These are phyloP conservation scores for Glyphotaelius pellucidus DNA, from an alignment of 2,888 invertebrate species.

Conservation along the genomic window DNA sequence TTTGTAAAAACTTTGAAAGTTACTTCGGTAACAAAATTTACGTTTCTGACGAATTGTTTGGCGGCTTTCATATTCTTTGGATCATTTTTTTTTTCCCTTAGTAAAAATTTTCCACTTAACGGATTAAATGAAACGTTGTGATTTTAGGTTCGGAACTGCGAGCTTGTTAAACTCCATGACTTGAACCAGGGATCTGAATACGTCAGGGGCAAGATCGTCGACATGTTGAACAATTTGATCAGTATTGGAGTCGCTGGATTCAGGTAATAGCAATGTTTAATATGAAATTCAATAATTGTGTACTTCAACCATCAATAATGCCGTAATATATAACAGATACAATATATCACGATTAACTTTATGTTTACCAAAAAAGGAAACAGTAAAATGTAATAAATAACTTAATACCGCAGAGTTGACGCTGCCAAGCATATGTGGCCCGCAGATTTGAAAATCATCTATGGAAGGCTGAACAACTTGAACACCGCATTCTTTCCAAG, in stretches of 20 bases:
- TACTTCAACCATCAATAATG: no score
- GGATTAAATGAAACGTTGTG: no score
- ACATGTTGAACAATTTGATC: conserved; percentile 81
- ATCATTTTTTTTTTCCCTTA: not conserved
- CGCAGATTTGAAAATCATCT: conserved; percentile 82
- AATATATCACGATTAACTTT: not conserved
- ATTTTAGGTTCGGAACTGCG: conserved; percentile 81
- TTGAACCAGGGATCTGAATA: conserved; percentile 82
- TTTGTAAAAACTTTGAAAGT: no score
- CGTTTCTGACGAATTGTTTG: no score
- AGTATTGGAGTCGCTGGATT: conserved; percentile 86
- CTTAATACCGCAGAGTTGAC: conserved; percentile 77
- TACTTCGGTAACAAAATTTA: no score
- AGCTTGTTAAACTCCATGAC: conserved; percentile 85
- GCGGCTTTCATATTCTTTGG: no score
- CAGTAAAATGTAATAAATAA: no score
- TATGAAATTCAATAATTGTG: not conserved
- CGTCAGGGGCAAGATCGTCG: conserved; percentile 81
- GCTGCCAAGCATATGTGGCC: conserved; percentile 89
- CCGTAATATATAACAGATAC: no score
- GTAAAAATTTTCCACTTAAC: not conserved
- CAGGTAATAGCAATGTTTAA: conserved; percentile 71
- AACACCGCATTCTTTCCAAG: conserved; percentile 79
- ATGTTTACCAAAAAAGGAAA: no score
- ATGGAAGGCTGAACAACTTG: conserved; percentile 77